Conservation (phyloP, 1,140 invertebrate species). For the Bombus sylvicola region DNA sequence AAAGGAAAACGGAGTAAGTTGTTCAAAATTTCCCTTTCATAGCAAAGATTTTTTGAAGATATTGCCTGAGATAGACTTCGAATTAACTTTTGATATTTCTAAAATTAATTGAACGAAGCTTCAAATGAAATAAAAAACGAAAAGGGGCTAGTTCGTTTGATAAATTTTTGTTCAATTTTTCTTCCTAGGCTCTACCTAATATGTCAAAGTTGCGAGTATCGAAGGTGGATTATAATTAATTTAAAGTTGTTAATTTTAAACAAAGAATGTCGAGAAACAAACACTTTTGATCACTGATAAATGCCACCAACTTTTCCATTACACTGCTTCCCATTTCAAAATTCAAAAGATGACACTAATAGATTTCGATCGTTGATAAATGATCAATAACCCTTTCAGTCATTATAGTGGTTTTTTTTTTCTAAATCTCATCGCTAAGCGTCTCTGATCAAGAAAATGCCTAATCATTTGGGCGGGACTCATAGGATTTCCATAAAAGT, state of each 20-base stretch:
- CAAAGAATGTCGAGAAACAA: not conserved
- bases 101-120: too few species aligned
- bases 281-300: not conserved
- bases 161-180: too few species aligned
- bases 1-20: not conserved
- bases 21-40: too few species aligned
- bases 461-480: constrained; percentile 46
- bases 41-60: too few species aligned
- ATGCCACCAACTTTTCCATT: not conserved
- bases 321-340: not conserved
- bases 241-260: too few species aligned
- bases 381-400: not conserved
- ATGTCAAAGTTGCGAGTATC: too few species aligned
- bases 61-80: too few species aligned
- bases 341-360: not conserved
- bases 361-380: not conserved
- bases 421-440: not conserved
- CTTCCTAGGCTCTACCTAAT: too few species aligned
- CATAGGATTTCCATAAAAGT: constrained; percentile 29
- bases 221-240: too few species aligned
- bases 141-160: too few species aligned
- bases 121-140: too few species aligned
- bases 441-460: not conserved
- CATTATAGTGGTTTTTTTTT: not conserved
- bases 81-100: too few species aligned